These are phyloP conservation scores for Stigmatopora nigra DNA, from an alignment of 2,113 vertebrate genomes.

Conservation along the genomic window DNA sequence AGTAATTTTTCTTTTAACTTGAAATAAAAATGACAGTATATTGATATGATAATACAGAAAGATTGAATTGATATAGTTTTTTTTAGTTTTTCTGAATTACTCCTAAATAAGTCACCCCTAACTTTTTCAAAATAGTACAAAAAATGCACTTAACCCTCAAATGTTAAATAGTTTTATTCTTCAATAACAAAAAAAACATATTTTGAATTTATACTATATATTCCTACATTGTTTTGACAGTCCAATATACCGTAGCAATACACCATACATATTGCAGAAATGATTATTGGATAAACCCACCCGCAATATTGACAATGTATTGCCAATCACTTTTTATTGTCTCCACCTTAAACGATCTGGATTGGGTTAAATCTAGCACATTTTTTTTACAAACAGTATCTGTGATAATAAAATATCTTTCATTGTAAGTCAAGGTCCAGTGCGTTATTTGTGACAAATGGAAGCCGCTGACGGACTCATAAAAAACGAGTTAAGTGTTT, in stretches of 20 bases:
- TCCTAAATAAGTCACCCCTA: no score
- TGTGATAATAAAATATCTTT: not conserved
- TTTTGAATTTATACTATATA: not conserved
- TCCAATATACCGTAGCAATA: not conserved
- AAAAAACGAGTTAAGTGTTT: slow-evolving; percentile 67
- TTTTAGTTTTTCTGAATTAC: no score
- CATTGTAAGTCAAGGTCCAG: slow-evolving; percentile 3
- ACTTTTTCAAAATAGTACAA: no score
- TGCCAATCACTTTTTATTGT: slow-evolving; percentile 9
- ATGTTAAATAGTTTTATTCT: no score
- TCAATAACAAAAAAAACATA: not conserved
- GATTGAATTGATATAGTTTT: no score
- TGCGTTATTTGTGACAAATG: slow-evolving; percentile 42
- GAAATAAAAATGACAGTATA: no score
- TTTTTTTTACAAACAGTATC: slow-evolving; percentile 12
- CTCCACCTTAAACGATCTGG: slow-evolving; percentile 8
- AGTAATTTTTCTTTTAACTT: not conserved
- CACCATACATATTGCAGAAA: not conserved
- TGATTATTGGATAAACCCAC: not conserved
- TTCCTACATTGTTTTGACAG: not conserved
- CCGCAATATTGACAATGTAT: not conserved
- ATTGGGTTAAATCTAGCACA: slow-evolving; percentile 8
- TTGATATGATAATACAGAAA: not conserved
- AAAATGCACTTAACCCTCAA: no score
- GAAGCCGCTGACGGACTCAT: slow-evolving; percentile 46